Conservation (phyloP, 2,797 vertebrate genomes). For the Neosalanx taihuensis region DNA sequence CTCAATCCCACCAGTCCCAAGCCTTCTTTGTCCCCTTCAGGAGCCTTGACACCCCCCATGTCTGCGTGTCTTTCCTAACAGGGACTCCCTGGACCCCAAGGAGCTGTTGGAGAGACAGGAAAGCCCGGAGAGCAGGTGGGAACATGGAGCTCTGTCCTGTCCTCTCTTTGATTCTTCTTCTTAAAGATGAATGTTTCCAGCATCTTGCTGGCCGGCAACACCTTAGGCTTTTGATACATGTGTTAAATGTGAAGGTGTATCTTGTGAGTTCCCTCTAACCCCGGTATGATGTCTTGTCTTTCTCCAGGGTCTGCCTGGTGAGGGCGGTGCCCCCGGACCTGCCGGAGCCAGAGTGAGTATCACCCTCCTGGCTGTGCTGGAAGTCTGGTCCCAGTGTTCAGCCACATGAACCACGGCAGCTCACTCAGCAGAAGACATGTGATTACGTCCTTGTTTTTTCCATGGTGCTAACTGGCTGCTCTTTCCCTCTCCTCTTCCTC, state of each 20-base stretch:
- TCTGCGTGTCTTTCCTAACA: slow-evolving; percentile 36
- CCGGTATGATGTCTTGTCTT: not conserved
- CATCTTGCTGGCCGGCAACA: not conserved
- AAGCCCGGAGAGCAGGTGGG: slow-evolving; percentile 88
- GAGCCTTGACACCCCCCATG: not conserved
- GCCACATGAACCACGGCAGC: no score
- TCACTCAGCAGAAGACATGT: no score
- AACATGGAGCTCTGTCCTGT: not conserved
- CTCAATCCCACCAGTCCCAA: not conserved
- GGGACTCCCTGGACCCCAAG: slow-evolving; percentile 86
- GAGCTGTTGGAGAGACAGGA: slow-evolving; percentile 82
- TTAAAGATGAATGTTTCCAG: not conserved
- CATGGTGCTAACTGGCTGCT: not conserved
- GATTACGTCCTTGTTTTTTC: no score
- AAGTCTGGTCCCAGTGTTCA: not conserved
- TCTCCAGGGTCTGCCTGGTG: slow-evolving; percentile 87
- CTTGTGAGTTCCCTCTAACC: not conserved
- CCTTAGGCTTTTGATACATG: no score
- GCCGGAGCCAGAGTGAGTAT: slow-evolving; percentile 88
- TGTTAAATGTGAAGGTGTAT: not conserved
- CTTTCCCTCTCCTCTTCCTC: not conserved
- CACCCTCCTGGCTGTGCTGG: not conserved
- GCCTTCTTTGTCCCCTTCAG: not conserved
- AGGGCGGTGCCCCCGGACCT: slow-evolving; percentile 82
- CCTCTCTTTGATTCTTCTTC: not conserved